Base-by-base conservation (phyloP, 2,113 vertebrate genomes). In the Macrotus californicus region DNA sequence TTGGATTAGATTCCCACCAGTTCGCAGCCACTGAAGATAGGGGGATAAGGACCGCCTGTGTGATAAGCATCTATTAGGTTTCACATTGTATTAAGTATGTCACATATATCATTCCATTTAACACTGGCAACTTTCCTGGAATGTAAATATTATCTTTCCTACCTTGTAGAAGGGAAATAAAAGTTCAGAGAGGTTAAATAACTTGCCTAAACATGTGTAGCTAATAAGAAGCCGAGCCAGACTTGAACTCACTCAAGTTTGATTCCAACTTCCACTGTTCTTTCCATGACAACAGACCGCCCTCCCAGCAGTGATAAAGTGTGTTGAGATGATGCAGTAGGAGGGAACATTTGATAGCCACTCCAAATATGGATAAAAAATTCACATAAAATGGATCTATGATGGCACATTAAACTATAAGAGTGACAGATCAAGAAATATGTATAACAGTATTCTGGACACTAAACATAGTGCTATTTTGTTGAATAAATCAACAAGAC, bases 331-430 rank as follows among this genome's bases (percentile, higher is more conserved):
- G 61, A 76, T 59, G 19, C 19, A 76, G 89, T 94, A 92, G 36
- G 66, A 87, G 79, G 92, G 61, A 75, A 91, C 73, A 77, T 84
- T 87, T 66, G 94, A 86, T 72, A 96, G 54, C n/a, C 82, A 96
- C 93, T 97, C 85, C 94, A 92, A 91, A 96, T 92, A 94, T 87
- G 97, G 97, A 94, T 97, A 84, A 97, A 59, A 97, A 96, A 21
- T 87, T 97, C 79, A 96, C 94, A 94, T 96, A 96, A 97, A 97
- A 94, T 81, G 56, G 2, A 11, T 94, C 84, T 92, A 61, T 88
- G 64, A 96, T 87, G 67, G 94, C 88, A 89, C 93, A 94, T 96
- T 94, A 94, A 95, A 91, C 39, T 91, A 92, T 96, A 0, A 2
- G 95, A 97, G 70, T 94, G 97, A 96, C 81, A 97, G 77, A 61